Conservation (phyloP, 2,113 vertebrate genomes). For the Romanogobio albipinnatus region DNA sequence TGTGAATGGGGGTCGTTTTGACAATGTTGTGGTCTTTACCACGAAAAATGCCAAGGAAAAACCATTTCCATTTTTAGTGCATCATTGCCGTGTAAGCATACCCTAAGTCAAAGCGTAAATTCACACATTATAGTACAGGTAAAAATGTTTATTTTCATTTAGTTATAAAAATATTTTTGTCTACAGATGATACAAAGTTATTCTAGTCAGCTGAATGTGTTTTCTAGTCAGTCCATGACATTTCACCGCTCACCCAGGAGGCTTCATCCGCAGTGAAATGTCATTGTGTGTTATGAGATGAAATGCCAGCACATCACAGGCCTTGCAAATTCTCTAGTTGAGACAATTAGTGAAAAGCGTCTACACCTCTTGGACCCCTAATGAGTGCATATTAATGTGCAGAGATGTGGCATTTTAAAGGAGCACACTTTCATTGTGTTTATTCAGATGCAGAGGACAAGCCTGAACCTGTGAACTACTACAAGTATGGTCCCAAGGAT, state of each 20-base stretch:
- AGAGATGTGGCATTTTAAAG: background rate
- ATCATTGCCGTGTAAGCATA: too few relatives aligned
- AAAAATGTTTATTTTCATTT: too few relatives aligned
- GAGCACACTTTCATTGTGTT: background rate
- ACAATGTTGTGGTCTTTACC: too few relatives aligned
- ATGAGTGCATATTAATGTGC: background rate
- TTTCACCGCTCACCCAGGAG: background rate
- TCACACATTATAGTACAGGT: too few relatives aligned
- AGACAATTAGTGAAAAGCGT: background rate
- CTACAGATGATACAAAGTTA: background rate
- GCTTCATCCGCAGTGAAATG: background rate
- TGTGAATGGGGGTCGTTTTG: too few relatives aligned
- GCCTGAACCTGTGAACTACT: slow-evolving; percentile 75
- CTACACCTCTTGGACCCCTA: background rate
- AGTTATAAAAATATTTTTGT: background rate
- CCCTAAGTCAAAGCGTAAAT: too few relatives aligned
- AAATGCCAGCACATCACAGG: background rate
- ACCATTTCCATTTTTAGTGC: too few relatives aligned
- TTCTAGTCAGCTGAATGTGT: background rate
- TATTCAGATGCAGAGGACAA: slow-evolving; percentile 69
- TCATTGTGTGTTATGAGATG: background rate
- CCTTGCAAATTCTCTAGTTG: background rate
- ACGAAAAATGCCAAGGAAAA: too few relatives aligned
- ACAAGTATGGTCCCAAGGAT: slow-evolving; percentile 82
- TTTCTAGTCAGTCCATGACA: background rate